Percentiles rank a stretch among this genome's conserved stretches.
Evolutionary conservation across 2,113 vertebrate species (phyloP).

Genomic region (Saguinus midas): DNA sequence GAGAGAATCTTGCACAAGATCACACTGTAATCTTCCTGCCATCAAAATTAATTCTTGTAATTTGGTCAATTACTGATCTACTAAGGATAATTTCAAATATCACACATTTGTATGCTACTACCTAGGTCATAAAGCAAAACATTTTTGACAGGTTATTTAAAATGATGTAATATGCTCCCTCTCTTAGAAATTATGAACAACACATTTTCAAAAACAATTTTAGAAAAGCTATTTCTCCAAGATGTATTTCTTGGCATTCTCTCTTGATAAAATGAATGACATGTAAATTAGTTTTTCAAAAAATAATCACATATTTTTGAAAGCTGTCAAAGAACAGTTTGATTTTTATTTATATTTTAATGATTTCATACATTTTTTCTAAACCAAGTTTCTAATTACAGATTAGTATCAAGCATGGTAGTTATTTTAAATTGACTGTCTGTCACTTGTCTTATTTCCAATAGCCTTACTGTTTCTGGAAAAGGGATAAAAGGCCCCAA

Average conservation of each 20-base stretch:
- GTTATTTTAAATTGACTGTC: background rate
- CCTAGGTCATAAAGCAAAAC: background rate
- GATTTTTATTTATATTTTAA: background rate
- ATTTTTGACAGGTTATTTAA: background rate
- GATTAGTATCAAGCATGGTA: background rate
- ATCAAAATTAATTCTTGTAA: background rate
- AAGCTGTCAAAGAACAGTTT: background rate
- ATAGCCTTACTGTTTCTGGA: constrained; percentile 90
- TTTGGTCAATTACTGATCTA: background rate
- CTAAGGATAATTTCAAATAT: background rate
- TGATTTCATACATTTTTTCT: background rate
- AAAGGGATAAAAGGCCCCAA: constrained; percentile 93
- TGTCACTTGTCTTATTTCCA: constrained; percentile 78
- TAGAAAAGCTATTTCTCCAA: background rate
- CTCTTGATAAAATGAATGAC: background rate
- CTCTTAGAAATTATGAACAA: background rate
- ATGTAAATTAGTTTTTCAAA: background rate
- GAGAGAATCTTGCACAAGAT: background rate
- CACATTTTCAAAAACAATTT: background rate
- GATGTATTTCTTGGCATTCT: background rate
- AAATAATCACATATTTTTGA: background rate
- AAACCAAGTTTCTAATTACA: background rate
- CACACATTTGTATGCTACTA: background rate
- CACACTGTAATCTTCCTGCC: background rate
- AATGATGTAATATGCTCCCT: background rate